Conservation (phyloP, 2,888 invertebrate species). For the Norana najaformis region DNA sequence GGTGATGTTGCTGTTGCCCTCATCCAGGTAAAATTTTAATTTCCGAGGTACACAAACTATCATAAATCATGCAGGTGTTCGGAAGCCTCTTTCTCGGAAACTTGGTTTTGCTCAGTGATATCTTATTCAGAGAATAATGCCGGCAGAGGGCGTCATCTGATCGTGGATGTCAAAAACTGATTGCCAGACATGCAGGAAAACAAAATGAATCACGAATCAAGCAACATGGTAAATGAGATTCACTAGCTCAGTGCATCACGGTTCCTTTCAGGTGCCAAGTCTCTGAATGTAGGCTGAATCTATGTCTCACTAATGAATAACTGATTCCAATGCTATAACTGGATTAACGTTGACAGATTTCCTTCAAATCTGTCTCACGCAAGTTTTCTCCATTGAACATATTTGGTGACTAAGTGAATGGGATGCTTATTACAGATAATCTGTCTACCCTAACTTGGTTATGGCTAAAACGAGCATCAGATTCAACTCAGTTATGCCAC, state of each 20-base stretch:
- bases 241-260: neutral
- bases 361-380: neutral
- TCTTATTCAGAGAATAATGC: slow-evolving; percentile 5
- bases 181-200: neutral
- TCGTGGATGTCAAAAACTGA: neutral
- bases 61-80: neutral
- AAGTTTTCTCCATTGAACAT: neutral
- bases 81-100: too few species aligned
- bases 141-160: neutral
- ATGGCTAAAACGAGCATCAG: too few species aligned
- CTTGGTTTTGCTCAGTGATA: neutral
- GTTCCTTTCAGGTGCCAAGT: neutral
- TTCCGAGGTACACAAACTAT: neutral
- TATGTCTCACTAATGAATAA: neutral
- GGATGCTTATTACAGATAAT: neutral
- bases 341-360: neutral
- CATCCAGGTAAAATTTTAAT: neutral
- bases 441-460: neutral
- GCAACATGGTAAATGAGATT: too few species aligned
- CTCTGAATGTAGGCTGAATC: neutral
- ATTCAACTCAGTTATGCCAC: too few species aligned
- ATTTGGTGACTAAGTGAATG: neutral
- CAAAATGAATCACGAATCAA: neutral
- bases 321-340: neutral
- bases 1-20: neutral